Evolutionary conservation across 2,797 vertebrate genomes (phyloP).

Genomic region (Rhadinocentrus ornatus): DNA sequence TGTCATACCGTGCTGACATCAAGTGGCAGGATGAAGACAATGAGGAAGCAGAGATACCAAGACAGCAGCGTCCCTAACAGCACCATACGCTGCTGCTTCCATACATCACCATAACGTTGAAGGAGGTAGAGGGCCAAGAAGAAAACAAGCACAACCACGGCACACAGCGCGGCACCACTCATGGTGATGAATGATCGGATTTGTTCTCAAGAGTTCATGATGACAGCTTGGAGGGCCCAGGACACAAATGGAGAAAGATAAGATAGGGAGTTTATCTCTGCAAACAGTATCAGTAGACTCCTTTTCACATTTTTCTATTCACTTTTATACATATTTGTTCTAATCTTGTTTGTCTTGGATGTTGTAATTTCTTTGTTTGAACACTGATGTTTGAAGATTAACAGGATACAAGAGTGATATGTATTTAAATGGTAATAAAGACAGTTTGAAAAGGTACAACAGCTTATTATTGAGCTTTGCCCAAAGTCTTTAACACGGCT

Average conservation of each 20-base stretch:
- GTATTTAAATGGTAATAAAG: too few species aligned
- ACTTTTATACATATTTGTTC: too few species aligned
- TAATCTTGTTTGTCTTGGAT: neutral
- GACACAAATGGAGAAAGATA: conserved; percentile 1
- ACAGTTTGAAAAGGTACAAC: too few species aligned
- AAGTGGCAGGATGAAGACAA: conserved; percentile 93
- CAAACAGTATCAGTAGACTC: neutral
- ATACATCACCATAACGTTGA: conserved; percentile 92
- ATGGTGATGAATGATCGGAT: conserved; percentile 59
- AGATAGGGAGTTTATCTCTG: neutral
- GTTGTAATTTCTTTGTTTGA: too few species aligned
- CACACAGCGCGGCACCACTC: conserved; percentile 87
- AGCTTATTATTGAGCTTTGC: too few species aligned
- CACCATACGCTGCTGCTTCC: conserved; percentile 91
- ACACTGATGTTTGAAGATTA: too few species aligned
- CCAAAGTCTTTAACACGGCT: too few species aligned
- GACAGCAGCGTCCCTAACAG: conserved; percentile 91
- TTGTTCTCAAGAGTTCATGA: conserved; percentile 49
- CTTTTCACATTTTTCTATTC: too few species aligned
- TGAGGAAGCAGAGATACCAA: conserved; percentile 97
- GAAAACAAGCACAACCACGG: conserved; percentile 91
- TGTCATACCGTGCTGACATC: conserved; percentile 93
- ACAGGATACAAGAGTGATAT: too few species aligned
- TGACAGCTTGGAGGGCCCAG: conserved; percentile 10
- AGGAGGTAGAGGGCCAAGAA: conserved; percentile 92